phyloP scores from a whole-genome alignment of 2,888 invertebrate genomes.

The Ormyrus rosae region DNA sequence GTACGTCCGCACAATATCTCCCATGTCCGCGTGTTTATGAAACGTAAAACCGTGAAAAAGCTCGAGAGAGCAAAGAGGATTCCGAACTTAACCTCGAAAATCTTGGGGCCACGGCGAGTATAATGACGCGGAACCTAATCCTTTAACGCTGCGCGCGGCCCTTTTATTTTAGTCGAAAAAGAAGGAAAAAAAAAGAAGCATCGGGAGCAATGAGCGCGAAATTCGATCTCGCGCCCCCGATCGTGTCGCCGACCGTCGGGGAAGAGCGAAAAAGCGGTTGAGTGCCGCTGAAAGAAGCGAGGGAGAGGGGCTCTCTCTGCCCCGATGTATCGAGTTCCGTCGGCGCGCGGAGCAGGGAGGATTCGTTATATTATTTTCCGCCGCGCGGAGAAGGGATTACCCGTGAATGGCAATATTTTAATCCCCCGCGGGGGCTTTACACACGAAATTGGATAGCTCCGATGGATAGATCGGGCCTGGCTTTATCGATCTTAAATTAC shows the following conservation, averaged over 20 bases:
- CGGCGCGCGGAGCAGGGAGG: conserved; percentile 10
- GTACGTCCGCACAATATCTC: conserved; percentile 11
- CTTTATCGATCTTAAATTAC: conserved; percentile 75
- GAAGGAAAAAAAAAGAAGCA: conserved; percentile 70
- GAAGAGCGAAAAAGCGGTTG: too few relatives aligned
- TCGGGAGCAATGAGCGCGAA: conserved; percentile 67
- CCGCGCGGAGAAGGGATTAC: conserved; percentile 68
- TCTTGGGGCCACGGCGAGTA: conserved; percentile 56
- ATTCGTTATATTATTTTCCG: conserved; percentile 73
- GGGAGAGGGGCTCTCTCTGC: neutral
- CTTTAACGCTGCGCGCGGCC: conserved; percentile 63
- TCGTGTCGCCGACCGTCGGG: conserved; percentile 13
- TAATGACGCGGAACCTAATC: conserved; percentile 69
- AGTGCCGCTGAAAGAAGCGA: too few relatives aligned
- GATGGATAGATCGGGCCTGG: conserved; percentile 68
- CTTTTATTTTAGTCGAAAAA: conserved; percentile 57
- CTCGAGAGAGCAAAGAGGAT: conserved; percentile 71
- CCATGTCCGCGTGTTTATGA: conserved; percentile 69
- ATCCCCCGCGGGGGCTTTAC: conserved; percentile 66
- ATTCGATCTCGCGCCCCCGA: conserved; percentile 65
- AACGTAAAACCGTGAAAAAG: conserved; percentile 75
- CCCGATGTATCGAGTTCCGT: neutral
- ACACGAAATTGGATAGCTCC: conserved; percentile 67
- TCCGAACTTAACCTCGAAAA: conserved; percentile 64
- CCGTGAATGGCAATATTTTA: conserved; percentile 73